Base-by-base conservation (phyloP, 2,888 invertebrate genomes). In the Dicyrtomina minuta region DNA sequence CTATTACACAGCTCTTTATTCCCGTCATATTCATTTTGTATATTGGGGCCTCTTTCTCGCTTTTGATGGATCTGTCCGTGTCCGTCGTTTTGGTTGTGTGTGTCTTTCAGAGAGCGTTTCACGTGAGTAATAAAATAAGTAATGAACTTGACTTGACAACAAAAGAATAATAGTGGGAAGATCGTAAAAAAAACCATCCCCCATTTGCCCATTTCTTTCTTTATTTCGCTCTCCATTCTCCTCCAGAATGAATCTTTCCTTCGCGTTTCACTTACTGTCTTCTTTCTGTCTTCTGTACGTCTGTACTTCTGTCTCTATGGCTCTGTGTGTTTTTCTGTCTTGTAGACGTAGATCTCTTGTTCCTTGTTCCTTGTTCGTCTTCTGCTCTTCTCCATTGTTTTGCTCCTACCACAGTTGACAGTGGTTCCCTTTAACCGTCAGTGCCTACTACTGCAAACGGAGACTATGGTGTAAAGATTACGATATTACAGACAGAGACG, bases 141-240 rank as follows among this genome's bases (percentile, higher is more conserved):
- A 65, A 65, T 65, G 64, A 55, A 65, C 64, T 65, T 65, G 64
- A 53, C 64, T 65, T 65, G 64, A 65, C 64, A 65, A 65, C 64
- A 65, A 65, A 65, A 65, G 64, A 65, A 65, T 65, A 65, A 65
- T 65, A 65, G 64, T 65, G 53, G 53, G 64, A 41, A 60, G 56
- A 55, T 55, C 53, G 55, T 61, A 61, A 68, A 62, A 61, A 68
- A 61, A 33, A 33, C 51, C 39, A 66, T 41, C 56, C 43, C 56
- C 27, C 56, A 56, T 27, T 53, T 53, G 24, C 56, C 27, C 56
- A 56, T 27, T 53, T 53, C 53, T 53, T 22, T 53, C 51, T 51
- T 17, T 24, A 17, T 39, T n/a, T 51, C 41, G 49, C 51, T 17
- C 60, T 44, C 49, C 17, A 20, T 26, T 49, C 24, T 20, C 26